Conservation (phyloP, 2,113 vertebrate genomes). For the Turnix velox region DNA sequence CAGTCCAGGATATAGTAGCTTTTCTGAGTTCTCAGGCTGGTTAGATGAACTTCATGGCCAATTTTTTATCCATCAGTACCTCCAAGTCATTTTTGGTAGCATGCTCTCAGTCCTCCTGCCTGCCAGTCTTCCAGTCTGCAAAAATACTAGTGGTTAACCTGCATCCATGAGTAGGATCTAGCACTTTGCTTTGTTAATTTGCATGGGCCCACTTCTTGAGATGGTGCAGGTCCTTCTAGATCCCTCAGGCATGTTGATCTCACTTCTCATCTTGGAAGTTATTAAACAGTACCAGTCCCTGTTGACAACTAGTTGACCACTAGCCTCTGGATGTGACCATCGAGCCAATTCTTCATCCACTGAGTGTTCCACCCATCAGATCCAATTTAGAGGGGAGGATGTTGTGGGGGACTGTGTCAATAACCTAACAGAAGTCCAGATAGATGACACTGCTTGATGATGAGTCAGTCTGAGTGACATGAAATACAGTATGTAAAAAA, state of each 20-base stretch:
- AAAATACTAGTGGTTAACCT: fast-evolving
- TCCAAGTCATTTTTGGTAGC: background rate
- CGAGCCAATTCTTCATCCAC: background rate
- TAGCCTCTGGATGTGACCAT: background rate
- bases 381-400: background rate
- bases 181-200: background rate
- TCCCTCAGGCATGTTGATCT: fast-evolving
- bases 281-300: background rate
- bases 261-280: background rate
- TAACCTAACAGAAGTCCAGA: background rate
- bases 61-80: too few species aligned
- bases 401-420: background rate
- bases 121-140: too few species aligned
- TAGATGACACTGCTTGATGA: background rate
- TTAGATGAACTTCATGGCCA: too few species aligned
- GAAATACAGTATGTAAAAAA: background rate
- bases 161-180: background rate
- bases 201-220: background rate
- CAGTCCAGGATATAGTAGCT: too few species aligned
- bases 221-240: background rate
- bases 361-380: background rate
- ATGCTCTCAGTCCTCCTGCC: background rate
- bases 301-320: too few species aligned
- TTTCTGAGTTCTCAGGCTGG: too few species aligned
- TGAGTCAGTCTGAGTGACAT: background rate